Evolutionary conservation across 2,888 invertebrate genomes (phyloP), one percentile per base, ranked within the genome.

Genomic region (Itoplectis maculator): DNA sequence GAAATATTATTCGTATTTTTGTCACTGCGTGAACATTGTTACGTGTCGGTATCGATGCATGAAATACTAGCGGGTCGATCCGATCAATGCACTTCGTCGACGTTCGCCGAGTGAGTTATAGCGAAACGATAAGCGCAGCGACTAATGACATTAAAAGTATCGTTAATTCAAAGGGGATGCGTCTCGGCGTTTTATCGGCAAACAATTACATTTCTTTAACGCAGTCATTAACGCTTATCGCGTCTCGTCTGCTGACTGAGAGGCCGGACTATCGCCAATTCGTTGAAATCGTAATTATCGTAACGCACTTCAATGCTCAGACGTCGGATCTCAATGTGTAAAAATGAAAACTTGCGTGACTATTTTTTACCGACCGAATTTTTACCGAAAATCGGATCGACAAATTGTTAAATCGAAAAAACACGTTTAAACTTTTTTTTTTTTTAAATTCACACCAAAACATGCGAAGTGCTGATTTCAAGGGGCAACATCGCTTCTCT

Each of bases 131-230:
- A 45, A 65, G 7, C 15, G 13, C 42, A 7, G n/a, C 54, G 23
- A 42, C n/a, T 45, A 51, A 51, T 15, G n/a, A 69, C 37, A 18
- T 37, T 11, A 35, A 51, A 37, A 51, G 11, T 51, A 37, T 59
- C 8, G 35, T 69, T 40, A 20, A 54, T 54, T 42, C 18, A 20
- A 47, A 20, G 23, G 59, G 59, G 29, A 45, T 59, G 56, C 18
- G 56, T 59, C 72, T 72, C 45, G n/a, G 9, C 6, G 7, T 45
- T n/a, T 59, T 72, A 72, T 72, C 72, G n/a, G 9, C 6, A 2
- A 42, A 45, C 0, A 70, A 59, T 70, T 70, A 45, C n/a, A 45
- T 70, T 70, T 56, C 7, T 29, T 70, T 70, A 15, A n/a, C 42
- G 20, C 6, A 42, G 42, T 42, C 20, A 42, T 63, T 42, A 63